Conservation (phyloP, 2,888 invertebrate species). For the Aleiodes alternator region DNA sequence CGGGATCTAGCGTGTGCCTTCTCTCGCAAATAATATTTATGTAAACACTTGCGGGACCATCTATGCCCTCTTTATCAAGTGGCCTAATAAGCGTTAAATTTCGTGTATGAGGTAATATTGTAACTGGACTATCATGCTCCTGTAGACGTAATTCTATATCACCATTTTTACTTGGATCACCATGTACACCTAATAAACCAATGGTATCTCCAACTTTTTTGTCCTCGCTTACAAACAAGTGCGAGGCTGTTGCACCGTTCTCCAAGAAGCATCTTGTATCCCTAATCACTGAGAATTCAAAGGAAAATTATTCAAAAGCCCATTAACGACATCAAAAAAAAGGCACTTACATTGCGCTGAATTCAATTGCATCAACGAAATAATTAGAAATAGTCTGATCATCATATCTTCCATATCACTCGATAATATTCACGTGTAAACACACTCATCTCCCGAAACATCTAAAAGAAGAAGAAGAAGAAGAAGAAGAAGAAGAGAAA, state of each 20-base stretch:
- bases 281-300: conserved; percentile 78
- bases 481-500: background rate
- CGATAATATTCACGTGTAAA: conserved; percentile 38
- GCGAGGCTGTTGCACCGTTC: conserved; percentile 93
- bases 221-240: conserved; percentile 93
- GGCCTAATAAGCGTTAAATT: conserved; percentile 86
- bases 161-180: conserved; percentile 85
- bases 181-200: conserved; percentile 88
- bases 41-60: conserved; percentile 90
- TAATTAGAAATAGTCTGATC: conserved; percentile 35
- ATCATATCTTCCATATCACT: conserved; percentile 41
- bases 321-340: background rate
- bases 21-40: conserved; percentile 91
- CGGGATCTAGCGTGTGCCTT: conserved; percentile 86
- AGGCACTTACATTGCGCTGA: conserved; percentile 39
- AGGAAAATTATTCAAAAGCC: conserved; percentile 8
- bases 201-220: conserved; percentile 86
- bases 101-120: conserved; percentile 85
- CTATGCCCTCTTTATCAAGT: conserved; percentile 89
- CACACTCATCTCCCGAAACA: conserved; percentile 43
- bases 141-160: conserved; percentile 87
- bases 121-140: conserved; percentile 87
- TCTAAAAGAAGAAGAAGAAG: conserved; percentile 8
- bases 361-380: conserved; percentile 32
- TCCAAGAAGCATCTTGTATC: conserved; percentile 94